phyloP scores from a whole-genome alignment of 2,888 invertebrate genomes.

The Drosophila prostipennis region DNA sequence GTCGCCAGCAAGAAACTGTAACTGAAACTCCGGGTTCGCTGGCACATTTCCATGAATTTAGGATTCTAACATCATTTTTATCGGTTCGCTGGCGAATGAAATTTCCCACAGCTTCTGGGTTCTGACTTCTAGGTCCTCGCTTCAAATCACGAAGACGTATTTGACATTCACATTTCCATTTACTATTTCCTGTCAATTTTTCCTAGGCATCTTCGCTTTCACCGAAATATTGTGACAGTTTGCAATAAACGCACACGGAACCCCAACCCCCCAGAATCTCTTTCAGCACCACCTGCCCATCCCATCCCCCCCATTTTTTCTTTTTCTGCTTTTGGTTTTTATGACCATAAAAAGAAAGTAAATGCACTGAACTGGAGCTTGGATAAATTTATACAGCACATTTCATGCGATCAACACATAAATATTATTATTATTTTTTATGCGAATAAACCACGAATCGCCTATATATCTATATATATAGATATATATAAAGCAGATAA shows the following conservation, averaged over 20 bases:
- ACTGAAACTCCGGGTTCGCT: slow-evolving; percentile 4
- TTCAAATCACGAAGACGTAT: slow-evolving; percentile 13
- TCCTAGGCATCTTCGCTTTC: slow-evolving; percentile 42
- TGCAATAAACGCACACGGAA: slow-evolving; percentile 68
- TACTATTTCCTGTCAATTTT: slow-evolving; percentile 57
- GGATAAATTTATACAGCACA: slow-evolving; percentile 74
- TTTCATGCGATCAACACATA: slow-evolving; percentile 79
- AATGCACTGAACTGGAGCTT: slow-evolving; percentile 60
- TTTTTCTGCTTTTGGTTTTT: not conserved
- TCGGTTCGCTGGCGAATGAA: slow-evolving; percentile 6
- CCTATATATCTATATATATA: slow-evolving; percentile 9
- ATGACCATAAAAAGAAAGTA: slow-evolving; percentile 50
- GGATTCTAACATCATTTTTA: slow-evolving; percentile 17
- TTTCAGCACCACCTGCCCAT: not conserved
- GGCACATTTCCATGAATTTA: slow-evolving; percentile 12
- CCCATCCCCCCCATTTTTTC: slow-evolving; percentile 6
- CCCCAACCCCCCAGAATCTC: not conserved
- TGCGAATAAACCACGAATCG: slow-evolving; percentile 44
- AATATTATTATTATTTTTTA: slow-evolving; percentile 67
- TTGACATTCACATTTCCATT: slow-evolving; percentile 39
- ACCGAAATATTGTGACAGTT: slow-evolving; percentile 67
- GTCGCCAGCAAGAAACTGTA: slow-evolving; percentile 3
- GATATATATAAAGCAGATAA: slow-evolving; percentile 13
- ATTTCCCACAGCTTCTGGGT: not conserved
- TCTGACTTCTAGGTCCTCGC: no score